Evolutionary conservation across 2,888 invertebrate species (phyloP), one percentile per base, ranked within the genome.

Genomic region (Chloroclysta siterata): DNA sequence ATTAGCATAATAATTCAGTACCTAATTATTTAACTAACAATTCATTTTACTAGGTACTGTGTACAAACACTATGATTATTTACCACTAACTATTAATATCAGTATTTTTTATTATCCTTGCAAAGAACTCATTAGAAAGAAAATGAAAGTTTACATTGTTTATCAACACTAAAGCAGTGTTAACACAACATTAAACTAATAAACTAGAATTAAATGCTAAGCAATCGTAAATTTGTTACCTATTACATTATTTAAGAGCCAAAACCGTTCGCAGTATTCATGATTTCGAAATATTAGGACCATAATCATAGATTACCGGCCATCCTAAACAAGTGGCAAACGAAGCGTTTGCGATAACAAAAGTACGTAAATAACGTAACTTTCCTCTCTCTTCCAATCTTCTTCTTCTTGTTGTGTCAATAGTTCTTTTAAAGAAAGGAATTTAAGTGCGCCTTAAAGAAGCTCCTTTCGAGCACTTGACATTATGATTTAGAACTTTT

Each of bases 251-350:
- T 41, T 52, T 62, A 39, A 41, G 52, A 62, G 15, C 56, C 39
- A 52, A 62, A 64, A 56, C 53, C 48, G 52, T 56, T 56, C 14
- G 47, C 53, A 60, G 47, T 60, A 46, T 48, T 60, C 33, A 42
- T 48, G 29, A 53, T 65, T 57, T 53, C 17, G 17, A 50, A 65
- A 60, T 48, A 42, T 56, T 39, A 64, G 48, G 41, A 22, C 33
- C 33, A 55, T 52, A 55, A 58, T 56, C 60, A 60, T 48, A 60
- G 53, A 63, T 64, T 44, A 54, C 5, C 46, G 42, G 42, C 5
- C 10, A 17, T 17, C 5, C 17, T 47, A 47, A 47, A 55, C 47
- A 55, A 55, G 47, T 55, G 4, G 0, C 47, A 14, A 36, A 39
- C 14, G 22, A 1, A 47, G n/a, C 36, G 17, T 17, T 39, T 11